Base-by-base conservation (phyloP, 2,113 vertebrate species). In the Pogonocichla stellata region DNA sequence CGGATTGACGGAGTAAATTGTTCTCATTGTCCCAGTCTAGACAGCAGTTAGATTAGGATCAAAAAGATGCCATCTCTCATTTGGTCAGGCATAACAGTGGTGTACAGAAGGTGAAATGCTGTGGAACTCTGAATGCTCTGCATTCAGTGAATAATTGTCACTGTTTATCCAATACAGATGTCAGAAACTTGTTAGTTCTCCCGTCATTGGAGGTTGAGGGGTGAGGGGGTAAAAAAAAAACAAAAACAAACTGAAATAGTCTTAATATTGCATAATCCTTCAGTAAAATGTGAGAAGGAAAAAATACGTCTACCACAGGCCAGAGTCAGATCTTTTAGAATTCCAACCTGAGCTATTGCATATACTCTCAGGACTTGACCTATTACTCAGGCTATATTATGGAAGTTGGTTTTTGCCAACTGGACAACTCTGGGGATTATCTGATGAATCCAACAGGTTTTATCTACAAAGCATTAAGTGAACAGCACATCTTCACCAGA, bases 11-110 rank as follows among this genome's bases (percentile, higher is more conserved):
- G 36, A 31, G n/a, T 67, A 86, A 95, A 91, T 92, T 65, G 89
- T 95, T 95, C 91, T 60, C 93, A 92, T 96, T 96, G 91, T 89
- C 69, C 75, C 91, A 81, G 96, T 96, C 96, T 95, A 96, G 95
- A 97, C 89, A 97, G 86, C 23, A 79, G 65, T 43, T 48, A 93
- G 95, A 96, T 87, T 91, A 89, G 78, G 89, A 96, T 92, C 96
- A 95, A 84, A 93, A 74, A 86, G 70, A 89, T 91, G 72, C 48
- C 83, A 91, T 51, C 50, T 91, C 61, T 89, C 33, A 80, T 88
- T 80, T 64, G 40, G 38, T 78, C 72, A 86, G 61, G 56, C 94
- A 48, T 23, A 70, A 83, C 14, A 17, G 13, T 11, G 29, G 19
- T 45, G 15, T n/a, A 69, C 36, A 77, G 43, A 57, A 80, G 80